Percentiles rank a stretch among this genome's conserved stretches.
Conservation (phyloP, 2,888 invertebrate species). For the Chironomus tentans region DNA sequence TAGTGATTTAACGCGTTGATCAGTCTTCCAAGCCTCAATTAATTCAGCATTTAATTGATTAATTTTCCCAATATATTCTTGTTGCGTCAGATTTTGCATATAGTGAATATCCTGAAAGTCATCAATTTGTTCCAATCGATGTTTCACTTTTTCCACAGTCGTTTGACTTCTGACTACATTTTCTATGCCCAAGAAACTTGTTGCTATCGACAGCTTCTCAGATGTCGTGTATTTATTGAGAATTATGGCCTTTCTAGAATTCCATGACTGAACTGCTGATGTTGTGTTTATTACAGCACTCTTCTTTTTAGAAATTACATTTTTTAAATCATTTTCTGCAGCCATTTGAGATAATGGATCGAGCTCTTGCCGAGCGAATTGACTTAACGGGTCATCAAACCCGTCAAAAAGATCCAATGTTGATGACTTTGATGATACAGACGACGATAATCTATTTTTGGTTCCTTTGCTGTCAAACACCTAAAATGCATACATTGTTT, state of each 20-base stretch:
- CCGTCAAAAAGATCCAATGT: slow-evolving; percentile 56
- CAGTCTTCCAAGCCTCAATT: slow-evolving; percentile 84
- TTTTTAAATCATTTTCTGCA: slow-evolving; percentile 32
- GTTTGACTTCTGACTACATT: slow-evolving; percentile 68
- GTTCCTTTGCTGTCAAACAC: slow-evolving; percentile 47
- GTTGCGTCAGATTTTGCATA: slow-evolving; percentile 81
- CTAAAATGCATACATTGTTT: slow-evolving; percentile 36
- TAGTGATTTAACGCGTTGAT: slow-evolving; percentile 88
- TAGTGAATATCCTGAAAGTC: slow-evolving; percentile 86
- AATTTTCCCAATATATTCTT: slow-evolving; percentile 81
- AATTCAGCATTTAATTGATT: slow-evolving; percentile 87
- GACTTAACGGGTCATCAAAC: slow-evolving; percentile 66
- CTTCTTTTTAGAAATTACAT: neutral
- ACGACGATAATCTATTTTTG: slow-evolving; percentile 44
- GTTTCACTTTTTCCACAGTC: slow-evolving; percentile 79
- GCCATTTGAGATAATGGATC: slow-evolving; percentile 59
- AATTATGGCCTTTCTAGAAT: slow-evolving; percentile 61
- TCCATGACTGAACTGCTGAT: slow-evolving; percentile 66
- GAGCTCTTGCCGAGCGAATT: slow-evolving; percentile 52
- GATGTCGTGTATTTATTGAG: slow-evolving; percentile 86
- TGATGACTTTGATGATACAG: slow-evolving; percentile 44
- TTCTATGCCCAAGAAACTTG: slow-evolving; percentile 77
- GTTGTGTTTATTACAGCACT: slow-evolving; percentile 22
- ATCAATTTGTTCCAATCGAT: slow-evolving; percentile 86
- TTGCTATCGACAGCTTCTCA: slow-evolving; percentile 83